Base-by-base conservation (phyloP, 2,797 vertebrate genomes). In the Melanotaenia boesemani region DNA sequence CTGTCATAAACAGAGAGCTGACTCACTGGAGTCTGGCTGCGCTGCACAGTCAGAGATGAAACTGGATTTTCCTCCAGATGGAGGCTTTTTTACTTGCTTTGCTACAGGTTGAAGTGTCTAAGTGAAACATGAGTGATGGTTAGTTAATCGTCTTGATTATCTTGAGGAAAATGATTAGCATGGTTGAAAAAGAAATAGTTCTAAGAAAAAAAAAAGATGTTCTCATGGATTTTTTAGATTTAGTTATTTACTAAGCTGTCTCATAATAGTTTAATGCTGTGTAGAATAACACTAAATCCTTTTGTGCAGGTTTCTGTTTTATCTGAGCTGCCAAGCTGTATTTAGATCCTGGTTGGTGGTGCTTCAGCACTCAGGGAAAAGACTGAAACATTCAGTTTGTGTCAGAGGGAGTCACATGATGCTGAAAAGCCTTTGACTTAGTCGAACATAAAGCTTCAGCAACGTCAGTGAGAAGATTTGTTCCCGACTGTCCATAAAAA, bases 321-420 rank as follows among this genome's bases (percentile, higher is more conserved):
- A 13, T 74, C 18, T 74, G 50, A 58, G 4, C n/a, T 72, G 48
- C 44, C 4, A 26, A 9, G 30, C 63, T 67, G 67, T 20, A 63
- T 81, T 55, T 63, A 54, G 44, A 52, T 71, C 57, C 65, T 12
- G 28, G 28, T 30, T 26, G 26, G 18, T 73, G 74, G 61, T 34
- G 76, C 80, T 22, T 83, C 80, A 78, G 60, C 71, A 30, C 18
- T 28, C 48, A 54, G 48, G 36, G 32, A 30, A 32, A 15, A 63
- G 26, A 20, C 70, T 57, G 20, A 59, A 67, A 37, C 67, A 76
- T 67, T 80, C 86, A 74, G 77, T 84, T 36, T 77, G 57, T 58
- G 67, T 76, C 58, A 62, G 7, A 2, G 15, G 65, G 58, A 75
- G 61, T 69, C 63, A 72, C 5, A 0, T 15, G 5, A 63, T 78